Conservation (phyloP, 2,113 vertebrate species). For the Chionis minor region DNA sequence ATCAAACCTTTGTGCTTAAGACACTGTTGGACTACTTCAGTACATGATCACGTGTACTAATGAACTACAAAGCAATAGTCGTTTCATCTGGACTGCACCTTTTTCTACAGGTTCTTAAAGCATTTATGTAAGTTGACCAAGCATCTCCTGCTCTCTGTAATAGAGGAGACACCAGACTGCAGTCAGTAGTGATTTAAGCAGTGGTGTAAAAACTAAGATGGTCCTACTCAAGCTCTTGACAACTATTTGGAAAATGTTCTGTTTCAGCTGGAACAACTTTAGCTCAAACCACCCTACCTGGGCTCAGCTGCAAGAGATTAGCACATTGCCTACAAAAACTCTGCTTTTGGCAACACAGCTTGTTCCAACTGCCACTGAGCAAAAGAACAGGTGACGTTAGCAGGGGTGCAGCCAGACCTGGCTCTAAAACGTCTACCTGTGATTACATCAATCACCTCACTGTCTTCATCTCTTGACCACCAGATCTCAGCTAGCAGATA, state of each 20-base stretch:
- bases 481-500: neutral
- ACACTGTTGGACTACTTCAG: neutral
- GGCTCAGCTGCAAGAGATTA: neutral
- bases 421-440: neutral
- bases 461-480: neutral
- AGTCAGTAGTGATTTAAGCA: neutral
- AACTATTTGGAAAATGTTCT: neutral
- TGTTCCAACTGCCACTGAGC: neutral
- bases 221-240: neutral
- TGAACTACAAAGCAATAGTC: neutral
- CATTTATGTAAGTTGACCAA: neutral
- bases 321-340: neutral
- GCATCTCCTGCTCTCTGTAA: neutral
- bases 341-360: neutral
- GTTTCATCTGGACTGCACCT: neutral
- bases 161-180: neutral
- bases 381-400: neutral
- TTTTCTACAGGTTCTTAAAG: neutral
- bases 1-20: neutral
- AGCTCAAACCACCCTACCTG: neutral
- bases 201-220: neutral
- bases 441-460: neutral
- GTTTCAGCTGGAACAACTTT: neutral
- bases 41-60: neutral
- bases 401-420: neutral